Base-by-base conservation (phyloP, 2,888 invertebrate genomes). In the Agonum fuliginosum region DNA sequence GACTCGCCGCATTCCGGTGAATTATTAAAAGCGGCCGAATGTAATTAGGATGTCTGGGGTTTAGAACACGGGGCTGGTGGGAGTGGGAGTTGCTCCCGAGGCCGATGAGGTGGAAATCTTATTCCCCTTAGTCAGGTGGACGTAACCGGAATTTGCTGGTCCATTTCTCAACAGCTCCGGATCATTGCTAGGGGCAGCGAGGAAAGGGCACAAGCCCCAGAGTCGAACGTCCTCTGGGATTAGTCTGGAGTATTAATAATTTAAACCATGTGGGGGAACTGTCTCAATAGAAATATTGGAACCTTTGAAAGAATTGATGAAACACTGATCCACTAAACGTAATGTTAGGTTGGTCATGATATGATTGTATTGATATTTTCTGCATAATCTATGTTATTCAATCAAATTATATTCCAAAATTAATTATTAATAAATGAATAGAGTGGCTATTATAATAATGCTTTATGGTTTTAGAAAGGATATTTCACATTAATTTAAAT, bases 81-180 rank as follows among this genome's bases (percentile, higher is more conserved):
- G n/a, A n/a, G n/a, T n/a, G n/a, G n/a, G n/a, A n/a, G n/a, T n/a
- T n/a, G 24, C 65, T 46, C 43, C 27, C 24, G 58, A 22, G 37
- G 37, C 37, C 58, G 54, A 54, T 58, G 77, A 79, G 71, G 72
- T 71, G 76, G 80, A 78, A 80, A 79, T 81, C 80, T 80, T 83
- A 83, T 84, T 83, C 83, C 83, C 84, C 78, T 76, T 81, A 81
- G 82, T 81, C 81, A 80, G 79, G 82, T 81, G 80, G 81, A 81
- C 82, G 81, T 83, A 81, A 81, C 82, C 79, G 81, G 83, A 83
- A 84, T 84, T 85, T 84, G 82, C 83, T 81, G 83, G 83, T 81
- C 82, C 83, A 84, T 85, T 85, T 84, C 84, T 84, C 84, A 83
- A 81, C 81, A n/a, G 81, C 78, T 1, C 30, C 8, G 30, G 58